phyloP scores from a whole-genome alignment of 1,140 invertebrate genomes.

The Metaphire vulgaris region DNA sequence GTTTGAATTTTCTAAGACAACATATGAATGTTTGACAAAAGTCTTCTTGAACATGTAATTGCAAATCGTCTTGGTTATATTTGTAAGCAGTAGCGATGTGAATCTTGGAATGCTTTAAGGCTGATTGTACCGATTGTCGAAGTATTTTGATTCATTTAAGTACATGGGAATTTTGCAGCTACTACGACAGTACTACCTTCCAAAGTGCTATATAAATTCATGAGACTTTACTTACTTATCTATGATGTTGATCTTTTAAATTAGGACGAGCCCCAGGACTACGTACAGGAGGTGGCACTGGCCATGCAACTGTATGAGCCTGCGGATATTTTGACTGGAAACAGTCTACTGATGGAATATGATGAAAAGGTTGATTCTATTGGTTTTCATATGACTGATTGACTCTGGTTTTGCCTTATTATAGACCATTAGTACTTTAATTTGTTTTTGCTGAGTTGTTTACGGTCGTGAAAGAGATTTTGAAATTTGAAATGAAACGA shows the following conservation, averaged over 20 bases:
- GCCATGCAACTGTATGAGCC: slow-evolving; percentile 73
- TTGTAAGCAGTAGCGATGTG: background rate
- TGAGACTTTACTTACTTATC: slow-evolving; percentile 12
- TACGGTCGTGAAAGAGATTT: no score
- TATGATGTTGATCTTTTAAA: slow-evolving; percentile 26
- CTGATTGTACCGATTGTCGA: slow-evolving; percentile 38
- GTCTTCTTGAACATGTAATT: no score
- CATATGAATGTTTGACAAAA: no score
- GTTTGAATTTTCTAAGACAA: no score
- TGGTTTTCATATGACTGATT: no score
- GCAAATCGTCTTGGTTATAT: background rate
- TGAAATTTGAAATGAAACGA: no score
- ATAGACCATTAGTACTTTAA: no score
- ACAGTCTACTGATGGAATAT: slow-evolving; percentile 36
- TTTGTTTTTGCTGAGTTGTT: no score
- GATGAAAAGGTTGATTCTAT: slow-evolving; percentile 36
- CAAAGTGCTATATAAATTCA: no score
- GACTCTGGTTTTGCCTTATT: no score
- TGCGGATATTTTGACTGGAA: slow-evolving; percentile 60
- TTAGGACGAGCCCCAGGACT: slow-evolving; percentile 65
- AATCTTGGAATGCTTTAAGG: background rate
- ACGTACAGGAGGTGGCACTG: slow-evolving; percentile 69
- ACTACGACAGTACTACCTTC: no score
- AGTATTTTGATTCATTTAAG: slow-evolving; percentile 12
- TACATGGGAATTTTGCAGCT: no score